Conservation (phyloP, 2,113 vertebrate genomes). For the Melanerpes aurifrons region DNA sequence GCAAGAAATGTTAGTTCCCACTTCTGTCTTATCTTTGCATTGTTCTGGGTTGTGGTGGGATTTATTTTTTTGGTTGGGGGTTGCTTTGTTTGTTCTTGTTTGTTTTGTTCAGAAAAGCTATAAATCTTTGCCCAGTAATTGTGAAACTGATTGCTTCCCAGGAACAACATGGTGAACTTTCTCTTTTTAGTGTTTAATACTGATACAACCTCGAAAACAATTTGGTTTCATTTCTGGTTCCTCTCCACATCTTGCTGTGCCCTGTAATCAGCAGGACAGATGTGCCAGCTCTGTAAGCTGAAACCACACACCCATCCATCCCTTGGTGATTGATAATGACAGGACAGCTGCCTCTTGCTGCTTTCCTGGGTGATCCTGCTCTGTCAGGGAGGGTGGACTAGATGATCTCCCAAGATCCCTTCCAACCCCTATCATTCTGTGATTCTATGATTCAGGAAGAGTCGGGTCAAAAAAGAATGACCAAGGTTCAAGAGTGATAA, state of each 20-base stretch:
- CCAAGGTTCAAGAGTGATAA: background rate
- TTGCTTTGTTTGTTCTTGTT: background rate
- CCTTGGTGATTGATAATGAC: background rate
- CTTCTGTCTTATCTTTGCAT: background rate
- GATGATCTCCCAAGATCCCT: too few species aligned
- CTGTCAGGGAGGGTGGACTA: too few species aligned
- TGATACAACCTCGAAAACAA: background rate
- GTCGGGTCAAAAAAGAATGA: background rate
- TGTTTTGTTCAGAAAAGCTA: background rate
- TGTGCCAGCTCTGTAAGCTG: background rate
- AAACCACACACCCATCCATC: background rate
- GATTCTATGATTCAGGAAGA: background rate
- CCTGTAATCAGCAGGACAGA: conserved; percentile 26
- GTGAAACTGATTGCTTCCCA: background rate
- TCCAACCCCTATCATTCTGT: too few species aligned
- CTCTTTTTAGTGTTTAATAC: background rate
- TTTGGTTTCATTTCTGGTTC: conserved; percentile 20
- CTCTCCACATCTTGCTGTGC: background rate
- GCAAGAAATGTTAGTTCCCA: background rate
- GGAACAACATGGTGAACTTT: background rate
- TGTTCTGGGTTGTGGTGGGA: background rate
- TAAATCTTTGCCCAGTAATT: background rate
- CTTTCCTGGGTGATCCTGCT: background rate
- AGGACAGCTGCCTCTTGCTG: conserved; percentile 20
- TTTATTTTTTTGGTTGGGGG: background rate